A percentile compares a stretch with the other conserved stretches of the same genome.
phyloP scores from a whole-genome alignment of 2,113 vertebrate genomes.

The Corapipo altera region DNA sequence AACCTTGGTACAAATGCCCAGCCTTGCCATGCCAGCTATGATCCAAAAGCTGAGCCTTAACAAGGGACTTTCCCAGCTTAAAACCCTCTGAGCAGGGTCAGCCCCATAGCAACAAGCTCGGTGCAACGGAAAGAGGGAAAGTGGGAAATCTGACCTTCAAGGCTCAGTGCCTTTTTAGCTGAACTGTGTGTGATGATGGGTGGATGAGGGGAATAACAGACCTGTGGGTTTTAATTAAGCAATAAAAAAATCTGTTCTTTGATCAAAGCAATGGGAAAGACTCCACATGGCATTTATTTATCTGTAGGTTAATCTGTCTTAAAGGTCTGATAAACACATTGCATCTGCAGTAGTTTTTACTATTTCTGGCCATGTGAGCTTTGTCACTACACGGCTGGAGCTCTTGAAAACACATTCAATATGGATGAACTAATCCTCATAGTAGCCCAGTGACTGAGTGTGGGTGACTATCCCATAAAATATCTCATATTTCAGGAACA shows the following conservation, averaged over 20 bases:
- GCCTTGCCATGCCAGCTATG: not conserved
- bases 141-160: not conserved
- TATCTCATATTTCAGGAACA: not conserved
- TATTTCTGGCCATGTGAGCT: not conserved
- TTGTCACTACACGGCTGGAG: not conserved
- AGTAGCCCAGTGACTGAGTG: not conserved
- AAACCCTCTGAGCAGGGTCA: not conserved
- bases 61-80: not conserved
- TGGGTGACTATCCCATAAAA: not conserved
- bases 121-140: not conserved
- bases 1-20: not conserved
- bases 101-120: not conserved
- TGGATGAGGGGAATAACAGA: not conserved
- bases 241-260: not conserved
- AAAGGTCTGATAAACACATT: not conserved
- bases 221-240: not conserved
- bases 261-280: conserved; percentile 24
- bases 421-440: not conserved
- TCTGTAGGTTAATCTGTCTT: conserved; percentile 1
- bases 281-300: not conserved
- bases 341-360: not conserved
- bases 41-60: not conserved
- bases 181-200: not conserved
- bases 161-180: not conserved
- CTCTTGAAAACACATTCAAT: not conserved